A percentile compares a stretch with the other conserved stretches of the same genome.
Conservation (phyloP, 2,113 vertebrate species). For the Hylia prasina region DNA sequence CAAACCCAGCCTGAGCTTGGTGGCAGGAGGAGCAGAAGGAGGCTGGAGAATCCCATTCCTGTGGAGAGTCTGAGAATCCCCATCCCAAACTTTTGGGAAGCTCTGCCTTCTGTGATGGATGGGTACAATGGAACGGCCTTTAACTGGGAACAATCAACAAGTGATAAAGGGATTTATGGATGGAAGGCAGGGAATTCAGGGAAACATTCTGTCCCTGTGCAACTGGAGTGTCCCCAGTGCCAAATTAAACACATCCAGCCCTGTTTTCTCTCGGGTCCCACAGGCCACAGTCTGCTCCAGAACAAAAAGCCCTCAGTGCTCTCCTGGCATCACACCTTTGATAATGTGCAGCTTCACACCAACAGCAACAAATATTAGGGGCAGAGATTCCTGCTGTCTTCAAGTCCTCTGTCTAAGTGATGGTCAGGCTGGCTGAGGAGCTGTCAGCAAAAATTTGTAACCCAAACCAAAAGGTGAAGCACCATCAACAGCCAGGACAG, state of each 20-base stretch:
- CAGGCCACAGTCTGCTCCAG: background rate
- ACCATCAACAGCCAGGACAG: background rate
- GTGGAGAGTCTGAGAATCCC: background rate
- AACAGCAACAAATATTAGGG: background rate
- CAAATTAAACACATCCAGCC: background rate
- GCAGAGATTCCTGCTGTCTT: background rate
- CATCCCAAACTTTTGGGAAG: background rate
- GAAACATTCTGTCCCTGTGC: background rate
- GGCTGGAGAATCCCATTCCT: background rate
- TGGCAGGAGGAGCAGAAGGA: background rate
- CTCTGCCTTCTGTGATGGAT: background rate
- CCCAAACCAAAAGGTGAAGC: background rate
- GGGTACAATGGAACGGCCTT: background rate
- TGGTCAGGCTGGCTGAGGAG: background rate
- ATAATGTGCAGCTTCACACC: background rate
- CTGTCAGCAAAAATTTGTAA: background rate
- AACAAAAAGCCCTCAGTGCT: constrained; percentile 20
- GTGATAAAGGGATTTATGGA: background rate
- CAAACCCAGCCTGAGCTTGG: background rate
- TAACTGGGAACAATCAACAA: background rate
- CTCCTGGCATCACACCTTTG: background rate
- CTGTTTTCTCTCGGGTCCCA: background rate
- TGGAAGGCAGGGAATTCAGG: background rate
- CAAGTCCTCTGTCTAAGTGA: background rate
- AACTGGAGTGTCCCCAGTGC: background rate